Conservation (phyloP, 2,113 vertebrate species). For the Nansenia antarctica region DNA sequence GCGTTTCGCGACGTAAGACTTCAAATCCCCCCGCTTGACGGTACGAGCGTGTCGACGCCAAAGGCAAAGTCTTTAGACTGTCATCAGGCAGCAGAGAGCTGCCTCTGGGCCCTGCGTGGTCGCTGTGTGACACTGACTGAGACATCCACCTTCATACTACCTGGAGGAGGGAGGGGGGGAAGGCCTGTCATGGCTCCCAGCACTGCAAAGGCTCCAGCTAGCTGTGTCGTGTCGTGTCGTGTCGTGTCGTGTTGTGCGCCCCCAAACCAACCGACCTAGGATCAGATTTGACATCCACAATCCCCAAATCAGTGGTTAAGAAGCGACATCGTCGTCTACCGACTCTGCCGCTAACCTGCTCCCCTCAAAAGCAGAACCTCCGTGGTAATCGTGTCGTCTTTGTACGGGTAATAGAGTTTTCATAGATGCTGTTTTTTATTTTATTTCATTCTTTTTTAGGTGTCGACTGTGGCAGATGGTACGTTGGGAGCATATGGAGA, state of each 20-base stretch:
- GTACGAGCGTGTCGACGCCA: constrained; percentile 71
- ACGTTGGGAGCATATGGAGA: constrained; percentile 74
- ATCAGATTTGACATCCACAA: too few species aligned
- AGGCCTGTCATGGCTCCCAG: too few species aligned
- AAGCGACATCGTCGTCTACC: too few species aligned
- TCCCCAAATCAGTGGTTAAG: not conserved
- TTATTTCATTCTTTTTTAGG: too few species aligned
- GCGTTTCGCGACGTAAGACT: constrained; percentile 71
- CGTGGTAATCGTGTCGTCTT: not conserved
- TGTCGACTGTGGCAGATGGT: constrained; percentile 68
- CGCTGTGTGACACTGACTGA: constrained; percentile 72
- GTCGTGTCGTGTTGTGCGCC: too few species aligned
- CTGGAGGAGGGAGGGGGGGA: too few species aligned
- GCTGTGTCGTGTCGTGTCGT: too few species aligned
- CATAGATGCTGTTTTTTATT: constrained; percentile 36
- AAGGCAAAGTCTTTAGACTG: constrained; percentile 75
- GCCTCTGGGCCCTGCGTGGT: constrained; percentile 74
- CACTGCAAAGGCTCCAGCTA: too few species aligned
- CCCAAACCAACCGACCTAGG: too few species aligned
- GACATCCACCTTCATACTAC: too few species aligned
- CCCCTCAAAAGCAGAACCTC: not conserved
- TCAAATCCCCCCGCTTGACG: constrained; percentile 69
- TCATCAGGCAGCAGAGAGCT: constrained; percentile 66
- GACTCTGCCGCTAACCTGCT: not conserved
- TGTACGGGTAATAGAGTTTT: constrained; percentile 34